phyloP scores from a whole-genome alignment of 2,113 vertebrate genomes.

The Myotis yumanensis region DNA sequence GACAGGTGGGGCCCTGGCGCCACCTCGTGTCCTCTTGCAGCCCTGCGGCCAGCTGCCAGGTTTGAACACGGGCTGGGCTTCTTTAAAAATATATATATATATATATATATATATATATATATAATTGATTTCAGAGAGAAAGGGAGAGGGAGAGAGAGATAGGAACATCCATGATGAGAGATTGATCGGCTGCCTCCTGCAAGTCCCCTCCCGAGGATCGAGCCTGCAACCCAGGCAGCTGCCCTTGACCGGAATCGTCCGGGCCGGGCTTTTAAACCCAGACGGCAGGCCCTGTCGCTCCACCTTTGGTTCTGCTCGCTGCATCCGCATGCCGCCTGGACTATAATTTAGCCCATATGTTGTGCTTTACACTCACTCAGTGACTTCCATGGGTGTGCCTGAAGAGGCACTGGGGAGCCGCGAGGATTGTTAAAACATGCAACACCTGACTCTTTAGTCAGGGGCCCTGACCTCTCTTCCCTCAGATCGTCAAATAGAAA shows the following conservation, averaged over 20 bases:
- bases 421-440: neutral
- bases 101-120: no score
- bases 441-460: neutral
- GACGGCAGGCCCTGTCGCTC: fast-evolving
- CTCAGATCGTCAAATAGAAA: neutral
- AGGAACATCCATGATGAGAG: no score
- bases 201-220: no score
- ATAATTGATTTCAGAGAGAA: no score
- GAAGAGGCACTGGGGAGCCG: no score
- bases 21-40: neutral
- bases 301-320: fast-evolving
- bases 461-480: neutral
- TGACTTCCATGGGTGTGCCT: fast-evolving
- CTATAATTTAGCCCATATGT: fast-evolving
- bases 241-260: no score
- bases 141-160: no score
- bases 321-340: fast-evolving
- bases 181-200: no score
- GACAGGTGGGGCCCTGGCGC: slow-evolving; percentile 3
- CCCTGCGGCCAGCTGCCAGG: fast-evolving
- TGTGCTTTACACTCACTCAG: neutral
- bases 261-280: neutral
- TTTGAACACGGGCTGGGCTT: fast-evolving
- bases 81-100: no score
- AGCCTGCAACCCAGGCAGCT: no score